Evolutionary conservation across 1,140 invertebrate species (phyloP), one percentile per base, ranked within the genome.

Genomic region (Drosophila orosa): DNA sequence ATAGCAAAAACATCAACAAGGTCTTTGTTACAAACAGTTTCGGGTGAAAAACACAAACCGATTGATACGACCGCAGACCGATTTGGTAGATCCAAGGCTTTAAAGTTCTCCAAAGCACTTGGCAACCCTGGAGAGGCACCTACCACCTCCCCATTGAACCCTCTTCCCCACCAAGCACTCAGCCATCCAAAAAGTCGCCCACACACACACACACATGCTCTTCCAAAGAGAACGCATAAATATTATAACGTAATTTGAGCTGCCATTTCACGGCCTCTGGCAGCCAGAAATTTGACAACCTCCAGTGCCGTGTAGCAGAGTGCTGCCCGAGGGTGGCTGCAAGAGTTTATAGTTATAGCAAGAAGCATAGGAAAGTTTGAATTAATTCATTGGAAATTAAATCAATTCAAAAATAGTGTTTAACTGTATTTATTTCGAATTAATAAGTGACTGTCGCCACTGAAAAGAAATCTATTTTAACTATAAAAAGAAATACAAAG

Each of bases 181-280:
- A 67, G 17, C 31, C 47, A 44, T 31, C 17, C 22, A 39, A 13
- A 60, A 22, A 24, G 31, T 24, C 13, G 40, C 40, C n/a, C 15
- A 68, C 22, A 54, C 13, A 27, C 47, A 35, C 19, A 25, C 44
- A 45, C 24, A 58, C 17, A 24, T 19, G 29, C 5, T 31, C 7
- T 22, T 7, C 31, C 47, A 61, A 52, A 62, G 29, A 24, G 59
- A 74, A 56, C 75, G 57, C 68, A 67, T 81, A 81, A 77, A 80
- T 74, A 80, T 73, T 85, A 77, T 62, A 78, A 71, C 42, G 67
- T 60, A 78, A 74, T 66, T 78, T 60, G 50, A 76, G 56, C 71
- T 75, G 65, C 40, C 50, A 69, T 48, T 76, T 76, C 47, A 75
- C 62, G 54, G 52, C 52, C 73, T 39, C 45, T 58, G 52, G 60